Evolutionary conservation across 2,888 invertebrate species (phyloP), one percentile per base, ranked within the genome.

Genomic region (Macroteleia sp.): DNA sequence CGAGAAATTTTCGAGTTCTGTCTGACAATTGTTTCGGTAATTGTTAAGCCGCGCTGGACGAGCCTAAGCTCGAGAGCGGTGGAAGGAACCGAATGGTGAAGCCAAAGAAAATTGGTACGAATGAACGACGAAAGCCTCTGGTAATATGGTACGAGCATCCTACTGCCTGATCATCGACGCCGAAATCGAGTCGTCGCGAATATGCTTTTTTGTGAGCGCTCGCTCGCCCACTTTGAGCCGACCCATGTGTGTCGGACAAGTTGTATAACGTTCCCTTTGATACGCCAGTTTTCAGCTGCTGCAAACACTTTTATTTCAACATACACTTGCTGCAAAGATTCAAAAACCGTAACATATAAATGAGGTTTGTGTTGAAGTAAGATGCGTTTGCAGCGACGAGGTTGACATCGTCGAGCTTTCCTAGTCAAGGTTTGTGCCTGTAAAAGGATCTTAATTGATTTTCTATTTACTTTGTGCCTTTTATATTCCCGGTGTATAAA

Each of bases 391-490:
- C 64, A 44, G 77, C 34, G 71, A 66, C 32, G 78, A 81, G 46
- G 44, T 83, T 84, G 83, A n/a, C n/a, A 86, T 52, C 32, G 85
- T 82, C 81, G 82, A 81, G n/a, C n/a, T n/a, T n/a, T n/a, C n/a
- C n/a, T n/a, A n/a, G n/a, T n/a, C n/a, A n/a, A n/a, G n/a, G n/a
- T n/a, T n/a, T n/a, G n/a, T n/a, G n/a, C n/a, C n/a, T n/a, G n/a
- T n/a, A n/a, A n/a, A n/a, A n/a, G n/a, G n/a, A n/a, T n/a, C n/a
- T n/a, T n/a, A n/a, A n/a, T n/a, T n/a, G 77, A 62, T 78, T 81
- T 79, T 22, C 50, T 52, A 86, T 86, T 44, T 64, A 30, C 34
- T 30, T 88, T 89, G 89, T 87, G 89, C 89, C 87, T 90, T 86
- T 89, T 82, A 41, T 28, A 80, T n/a, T 83, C 75, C 81, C 54